phyloP scores from a whole-genome alignment of 2,888 invertebrate genomes.

The Oscheius sp. region DNA sequence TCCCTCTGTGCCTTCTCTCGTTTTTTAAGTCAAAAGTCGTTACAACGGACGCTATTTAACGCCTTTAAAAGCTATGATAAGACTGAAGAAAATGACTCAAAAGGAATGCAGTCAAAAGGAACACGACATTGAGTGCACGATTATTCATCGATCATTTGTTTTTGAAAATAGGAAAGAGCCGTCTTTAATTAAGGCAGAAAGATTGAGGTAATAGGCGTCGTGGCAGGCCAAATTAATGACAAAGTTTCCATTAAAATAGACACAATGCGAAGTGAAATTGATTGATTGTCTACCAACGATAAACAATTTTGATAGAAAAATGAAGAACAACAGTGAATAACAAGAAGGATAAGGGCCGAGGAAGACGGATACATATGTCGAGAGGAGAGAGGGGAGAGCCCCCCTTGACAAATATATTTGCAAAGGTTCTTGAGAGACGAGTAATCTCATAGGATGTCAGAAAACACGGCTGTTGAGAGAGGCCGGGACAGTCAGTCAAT shows the following conservation, averaged over 20 bases:
- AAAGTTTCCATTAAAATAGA: background rate
- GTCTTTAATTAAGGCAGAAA: background rate
- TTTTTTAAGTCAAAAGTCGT: conserved; percentile 20
- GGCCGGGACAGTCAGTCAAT: background rate
- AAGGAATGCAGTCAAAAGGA: background rate
- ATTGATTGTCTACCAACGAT: background rate
- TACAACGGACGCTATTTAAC: background rate
- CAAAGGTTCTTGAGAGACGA: background rate
- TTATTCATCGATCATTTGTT: background rate
- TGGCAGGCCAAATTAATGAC: background rate
- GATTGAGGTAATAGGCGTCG: background rate
- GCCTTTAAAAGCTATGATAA: background rate
- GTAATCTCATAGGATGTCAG: background rate
- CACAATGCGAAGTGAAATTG: background rate
- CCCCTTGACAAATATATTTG: background rate
- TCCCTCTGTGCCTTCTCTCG: conserved; percentile 18
- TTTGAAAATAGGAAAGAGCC: background rate
- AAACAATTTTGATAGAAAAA: too few species aligned
- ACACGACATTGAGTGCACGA: background rate
- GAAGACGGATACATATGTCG: background rate
- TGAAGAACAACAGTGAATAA: too few species aligned
- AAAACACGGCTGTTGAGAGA: background rate
- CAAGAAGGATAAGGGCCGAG: too few species aligned
- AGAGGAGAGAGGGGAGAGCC: background rate
- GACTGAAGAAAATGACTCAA: background rate